A percentile compares a stretch with the other conserved stretches of the same genome.
Conservation (phyloP, 2,113 vertebrate species). For the Cariama cristata region DNA sequence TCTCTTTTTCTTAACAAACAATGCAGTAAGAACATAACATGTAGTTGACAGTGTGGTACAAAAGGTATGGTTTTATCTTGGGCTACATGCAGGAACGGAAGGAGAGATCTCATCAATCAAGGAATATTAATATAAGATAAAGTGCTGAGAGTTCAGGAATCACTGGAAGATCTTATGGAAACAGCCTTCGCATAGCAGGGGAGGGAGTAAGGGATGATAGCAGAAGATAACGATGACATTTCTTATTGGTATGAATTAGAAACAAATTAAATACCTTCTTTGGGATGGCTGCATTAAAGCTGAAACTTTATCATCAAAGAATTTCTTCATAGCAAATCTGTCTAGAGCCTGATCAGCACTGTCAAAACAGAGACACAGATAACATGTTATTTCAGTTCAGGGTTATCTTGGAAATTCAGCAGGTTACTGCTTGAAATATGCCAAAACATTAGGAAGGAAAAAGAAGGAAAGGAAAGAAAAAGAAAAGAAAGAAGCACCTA, state of each 20-base stretch:
- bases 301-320: slow-evolving; percentile 96
- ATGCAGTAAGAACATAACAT: not conserved
- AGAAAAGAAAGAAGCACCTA: not conserved
- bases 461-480: not conserved
- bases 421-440: not conserved
- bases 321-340: slow-evolving; percentile 98
- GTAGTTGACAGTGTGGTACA: not conserved
- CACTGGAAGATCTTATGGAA: not conserved
- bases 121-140: not conserved
- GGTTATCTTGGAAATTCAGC: not conserved
- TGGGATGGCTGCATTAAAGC: slow-evolving; percentile 95
- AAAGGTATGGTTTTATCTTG: not conserved
- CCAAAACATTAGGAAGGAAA: not conserved
- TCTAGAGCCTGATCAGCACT: slow-evolving; percentile 97
- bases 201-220: not conserved
- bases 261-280: slow-evolving; percentile 83
- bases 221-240: not conserved
- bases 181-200: not conserved
- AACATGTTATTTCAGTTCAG: not conserved
- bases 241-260: not conserved
- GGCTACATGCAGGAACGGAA: not conserved
- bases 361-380: slow-evolving; percentile 33
- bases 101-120: not conserved
- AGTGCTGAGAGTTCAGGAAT: not conserved
- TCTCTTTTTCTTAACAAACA: not conserved